These are phyloP conservation scores for Lasiurus borealis DNA, from an alignment of 2,113 vertebrate genomes.

Conservation along the genomic window DNA sequence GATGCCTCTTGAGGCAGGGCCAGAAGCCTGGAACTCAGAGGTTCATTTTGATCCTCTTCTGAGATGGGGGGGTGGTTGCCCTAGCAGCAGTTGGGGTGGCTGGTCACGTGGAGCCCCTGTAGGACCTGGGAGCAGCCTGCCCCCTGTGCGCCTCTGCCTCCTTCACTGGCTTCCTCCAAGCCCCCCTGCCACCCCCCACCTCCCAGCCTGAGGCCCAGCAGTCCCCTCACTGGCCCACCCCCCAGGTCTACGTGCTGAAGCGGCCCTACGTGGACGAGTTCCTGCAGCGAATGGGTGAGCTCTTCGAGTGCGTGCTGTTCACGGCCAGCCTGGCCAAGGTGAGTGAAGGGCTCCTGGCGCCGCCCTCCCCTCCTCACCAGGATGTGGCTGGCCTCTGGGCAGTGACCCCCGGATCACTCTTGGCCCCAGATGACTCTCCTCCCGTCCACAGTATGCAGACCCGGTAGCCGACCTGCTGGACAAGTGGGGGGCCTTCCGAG, in stretches of 20 bases:
- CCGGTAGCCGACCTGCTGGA: conserved; percentile 97
- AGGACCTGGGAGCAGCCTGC: not conserved
- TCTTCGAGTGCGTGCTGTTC: conserved; percentile 98
- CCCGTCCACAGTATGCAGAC: conserved; percentile 92
- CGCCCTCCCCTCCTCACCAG: not conserved
- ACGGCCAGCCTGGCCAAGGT: conserved; percentile 99
- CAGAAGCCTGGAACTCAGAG: not conserved
- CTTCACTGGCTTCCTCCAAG: not conserved
- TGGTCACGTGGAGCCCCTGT: not conserved
- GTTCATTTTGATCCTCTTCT: not conserved
- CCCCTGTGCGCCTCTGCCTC: not conserved
- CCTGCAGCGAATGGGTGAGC: conserved; percentile 96
- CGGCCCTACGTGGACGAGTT: conserved; percentile 97
- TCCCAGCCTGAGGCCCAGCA: not conserved
- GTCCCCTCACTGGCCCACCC: conserved; percentile 64
- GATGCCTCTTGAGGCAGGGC: not conserved
- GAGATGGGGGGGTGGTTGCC: not conserved
- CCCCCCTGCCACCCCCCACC: not conserved
- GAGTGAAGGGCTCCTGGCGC: conserved; percentile 82
- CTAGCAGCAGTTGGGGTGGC: not conserved
- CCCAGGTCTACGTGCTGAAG: conserved; percentile 97
- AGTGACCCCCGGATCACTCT: not conserved
- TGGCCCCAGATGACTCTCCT: not conserved
- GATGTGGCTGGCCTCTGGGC: not conserved
- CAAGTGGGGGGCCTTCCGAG: conserved; percentile 95